phyloP scores from a whole-genome alignment of 2,888 invertebrate genomes.

The Meiosimyza platycephala region DNA sequence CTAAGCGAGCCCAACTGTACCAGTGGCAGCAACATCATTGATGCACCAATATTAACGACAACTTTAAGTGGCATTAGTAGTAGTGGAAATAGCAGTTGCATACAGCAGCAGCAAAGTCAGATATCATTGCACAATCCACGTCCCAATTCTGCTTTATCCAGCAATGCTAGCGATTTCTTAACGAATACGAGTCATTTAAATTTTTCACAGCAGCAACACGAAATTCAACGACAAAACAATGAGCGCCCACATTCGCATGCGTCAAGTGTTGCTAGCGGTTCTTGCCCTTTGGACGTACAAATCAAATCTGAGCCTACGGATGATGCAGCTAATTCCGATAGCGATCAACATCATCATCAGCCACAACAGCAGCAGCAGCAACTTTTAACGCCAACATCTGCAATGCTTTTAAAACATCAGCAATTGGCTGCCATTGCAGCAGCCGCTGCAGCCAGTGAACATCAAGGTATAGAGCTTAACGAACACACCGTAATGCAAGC shows the following conservation, averaged over 20 bases:
- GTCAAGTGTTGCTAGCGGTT: conserved; percentile 34
- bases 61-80: conserved; percentile 61
- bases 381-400: conserved; percentile 37
- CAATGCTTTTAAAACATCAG: conserved; percentile 48
- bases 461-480: conserved; percentile 26
- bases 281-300: conserved; percentile 51
- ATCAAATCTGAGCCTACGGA: conserved; percentile 57
- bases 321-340: conserved; percentile 38
- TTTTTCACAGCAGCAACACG: conserved; percentile 44
- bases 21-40: conserved; percentile 33
- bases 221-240: conserved; percentile 34
- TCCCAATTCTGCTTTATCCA: conserved; percentile 45
- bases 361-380: conserved; percentile 42
- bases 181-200: conserved; percentile 42
- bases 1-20: conserved; percentile 48
- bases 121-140: conserved; percentile 36
- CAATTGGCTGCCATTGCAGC: conserved; percentile 38
- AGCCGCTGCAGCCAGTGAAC: conserved; percentile 42
- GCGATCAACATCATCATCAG: conserved; percentile 28
- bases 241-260: conserved; percentile 38
- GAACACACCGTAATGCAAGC: conserved; percentile 54
- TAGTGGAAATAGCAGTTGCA: conserved; percentile 23
- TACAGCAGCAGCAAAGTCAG: background rate
- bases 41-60: conserved; percentile 61
- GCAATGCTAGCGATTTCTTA: conserved; percentile 45